Evolutionary conservation across 1,140 invertebrate species (phyloP).

Genomic region (Dolichoris vasculosae): DNA sequence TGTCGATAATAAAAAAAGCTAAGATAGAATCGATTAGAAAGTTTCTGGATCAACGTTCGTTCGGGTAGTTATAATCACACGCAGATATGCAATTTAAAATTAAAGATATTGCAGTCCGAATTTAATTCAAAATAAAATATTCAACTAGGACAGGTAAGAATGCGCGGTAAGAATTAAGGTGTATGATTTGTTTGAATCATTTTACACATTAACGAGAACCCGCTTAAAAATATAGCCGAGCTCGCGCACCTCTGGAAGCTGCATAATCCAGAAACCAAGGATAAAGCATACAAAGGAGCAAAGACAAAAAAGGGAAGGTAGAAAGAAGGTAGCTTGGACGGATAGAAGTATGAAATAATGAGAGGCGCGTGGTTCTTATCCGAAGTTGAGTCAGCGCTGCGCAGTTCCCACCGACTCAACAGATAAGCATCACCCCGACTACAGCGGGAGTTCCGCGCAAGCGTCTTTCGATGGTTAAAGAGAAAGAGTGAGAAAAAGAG

Average conservation of each 20-base stretch:
- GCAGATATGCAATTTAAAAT: too few species aligned
- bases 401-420: constrained; percentile 59
- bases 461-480: constrained; percentile 55
- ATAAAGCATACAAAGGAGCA: background rate
- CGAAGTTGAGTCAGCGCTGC: constrained; percentile 46
- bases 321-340: background rate
- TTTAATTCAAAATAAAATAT: background rate
- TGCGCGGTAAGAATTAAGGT: background rate
- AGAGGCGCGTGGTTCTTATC: constrained; percentile 54
- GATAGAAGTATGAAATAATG: constrained; percentile 56
- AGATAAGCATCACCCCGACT: constrained; percentile 62
- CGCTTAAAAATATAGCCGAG: background rate
- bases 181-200: background rate
- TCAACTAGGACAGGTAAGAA: background rate
- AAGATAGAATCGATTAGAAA: too few species aligned
- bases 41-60: too few species aligned
- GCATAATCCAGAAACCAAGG: background rate
- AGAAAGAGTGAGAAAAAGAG: background rate
- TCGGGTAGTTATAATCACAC: background rate
- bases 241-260: background rate
- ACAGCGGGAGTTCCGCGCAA: background rate
- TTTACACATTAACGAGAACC: background rate
- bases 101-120: too few species aligned
- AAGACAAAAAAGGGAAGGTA: background rate
- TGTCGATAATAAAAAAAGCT: too few species aligned